These are phyloP conservation scores for Eilema griseolum DNA, from an alignment of 2,888 invertebrate genomes.

Conservation along the genomic window DNA sequence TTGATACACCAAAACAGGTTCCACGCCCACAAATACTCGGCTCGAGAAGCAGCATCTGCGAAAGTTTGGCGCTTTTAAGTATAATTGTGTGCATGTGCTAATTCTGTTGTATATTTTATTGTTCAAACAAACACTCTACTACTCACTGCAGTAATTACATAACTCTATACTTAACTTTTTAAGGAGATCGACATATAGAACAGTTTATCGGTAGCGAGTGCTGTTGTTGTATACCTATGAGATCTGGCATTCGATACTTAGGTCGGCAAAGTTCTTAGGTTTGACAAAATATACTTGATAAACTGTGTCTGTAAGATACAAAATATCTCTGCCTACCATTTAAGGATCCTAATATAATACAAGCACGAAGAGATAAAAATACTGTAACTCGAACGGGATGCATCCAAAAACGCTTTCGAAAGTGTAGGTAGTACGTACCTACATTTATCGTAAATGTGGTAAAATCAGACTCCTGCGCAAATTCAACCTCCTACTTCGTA, in stretches of 20 bases:
- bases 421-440: slow-evolving; percentile 29
- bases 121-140: not conserved
- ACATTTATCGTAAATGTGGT: slow-evolving; percentile 53
- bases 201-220: not conserved
- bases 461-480: slow-evolving; percentile 60
- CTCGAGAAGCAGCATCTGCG: slow-evolving; percentile 56
- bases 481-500: slow-evolving; percentile 55
- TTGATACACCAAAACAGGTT: slow-evolving; percentile 66
- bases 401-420: slow-evolving; percentile 37
- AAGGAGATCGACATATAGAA: not conserved
- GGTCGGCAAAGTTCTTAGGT: not conserved
- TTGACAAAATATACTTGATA: not conserved
- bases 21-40: slow-evolving; percentile 66
- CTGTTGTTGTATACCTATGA: not conserved
- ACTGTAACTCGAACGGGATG: slow-evolving; percentile 33
- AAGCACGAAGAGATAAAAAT: not conserved
- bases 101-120: slow-evolving; percentile 7
- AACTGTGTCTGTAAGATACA: no score
- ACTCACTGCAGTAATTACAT: not conserved
- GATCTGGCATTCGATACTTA: not conserved
- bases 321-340: not conserved
- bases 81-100: not conserved
- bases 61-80: slow-evolving; percentile 53
- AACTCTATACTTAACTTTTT: not conserved
- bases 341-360: not conserved